phyloP scores from a whole-genome alignment of 2,888 invertebrate species.

The Busseola fusca region DNA sequence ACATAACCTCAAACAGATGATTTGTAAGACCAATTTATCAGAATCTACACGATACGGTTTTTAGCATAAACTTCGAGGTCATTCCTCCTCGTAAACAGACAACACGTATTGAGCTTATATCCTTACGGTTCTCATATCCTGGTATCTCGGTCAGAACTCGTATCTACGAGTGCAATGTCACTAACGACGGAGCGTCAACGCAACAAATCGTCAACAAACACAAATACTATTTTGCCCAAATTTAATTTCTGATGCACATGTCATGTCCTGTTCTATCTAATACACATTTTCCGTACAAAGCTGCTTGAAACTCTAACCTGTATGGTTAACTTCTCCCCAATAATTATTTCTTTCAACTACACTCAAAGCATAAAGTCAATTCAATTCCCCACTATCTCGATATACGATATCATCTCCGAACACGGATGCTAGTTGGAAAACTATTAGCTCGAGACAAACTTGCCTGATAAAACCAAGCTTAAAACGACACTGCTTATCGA shows the following conservation, averaged over 20 bases:
- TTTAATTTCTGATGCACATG: not conserved
- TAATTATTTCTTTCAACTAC: constrained; percentile 46
- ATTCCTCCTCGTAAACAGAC: not conserved
- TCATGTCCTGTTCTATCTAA: not conserved
- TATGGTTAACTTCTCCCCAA: constrained; percentile 33
- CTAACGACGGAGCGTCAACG: not conserved
- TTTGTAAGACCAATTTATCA: constrained; percentile 9
- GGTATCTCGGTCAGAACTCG: not conserved
- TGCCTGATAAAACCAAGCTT: constrained; percentile 33
- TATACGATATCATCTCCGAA: constrained; percentile 50
- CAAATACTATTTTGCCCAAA: not conserved
- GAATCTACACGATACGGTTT: not conserved
- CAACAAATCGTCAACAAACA: not conserved
- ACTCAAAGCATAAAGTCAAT: constrained; percentile 40
- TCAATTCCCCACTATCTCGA: constrained; percentile 49
- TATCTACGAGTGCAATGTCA: not conserved
- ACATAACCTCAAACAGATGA: not conserved
- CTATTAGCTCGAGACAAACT: constrained; percentile 54
- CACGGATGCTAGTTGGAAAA: constrained; percentile 58
- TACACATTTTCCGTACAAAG: constrained; percentile 18
- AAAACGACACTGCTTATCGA: constrained; percentile 12
- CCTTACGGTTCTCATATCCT: constrained; percentile 12
- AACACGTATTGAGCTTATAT: not conserved
- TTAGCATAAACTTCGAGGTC: not conserved
- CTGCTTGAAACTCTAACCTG: constrained; percentile 25